Percentiles rank a stretch among this genome's conserved stretches.
Evolutionary conservation across 2,888 invertebrate species (phyloP).

Genomic region (Lithophane leautieri): DNA sequence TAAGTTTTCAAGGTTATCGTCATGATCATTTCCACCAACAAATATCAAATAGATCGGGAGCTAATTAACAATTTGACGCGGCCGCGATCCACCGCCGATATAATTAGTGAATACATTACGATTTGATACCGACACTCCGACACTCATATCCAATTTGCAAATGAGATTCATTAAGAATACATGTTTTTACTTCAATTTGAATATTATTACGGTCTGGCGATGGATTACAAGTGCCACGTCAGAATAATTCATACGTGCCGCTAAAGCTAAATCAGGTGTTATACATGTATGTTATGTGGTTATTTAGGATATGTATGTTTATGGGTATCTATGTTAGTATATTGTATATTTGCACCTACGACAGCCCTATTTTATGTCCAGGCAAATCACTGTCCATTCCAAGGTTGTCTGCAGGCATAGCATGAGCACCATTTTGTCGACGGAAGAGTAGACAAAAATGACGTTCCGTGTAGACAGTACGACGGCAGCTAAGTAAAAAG

Average conservation of each 20-base stretch:
- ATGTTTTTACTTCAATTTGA: constrained; percentile 56
- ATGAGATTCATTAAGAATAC: constrained; percentile 50
- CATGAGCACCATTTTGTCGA: no score
- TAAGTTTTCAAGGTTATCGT: constrained; percentile 1
- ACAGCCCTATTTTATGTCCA: no score
- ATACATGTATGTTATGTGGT: no score
- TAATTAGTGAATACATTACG: constrained; percentile 52
- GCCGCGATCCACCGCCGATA: constrained; percentile 18
- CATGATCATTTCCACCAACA: constrained; percentile 29
- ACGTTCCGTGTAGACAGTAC: no score
- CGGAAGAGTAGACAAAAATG: no score
- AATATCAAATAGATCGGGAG: constrained; percentile 38
- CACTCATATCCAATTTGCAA: constrained; percentile 46
- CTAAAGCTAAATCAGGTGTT: neutral
- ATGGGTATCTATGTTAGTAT: no score
- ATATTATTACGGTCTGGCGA: constrained; percentile 41
- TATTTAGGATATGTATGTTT: no score
- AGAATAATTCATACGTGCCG: constrained; percentile 20
- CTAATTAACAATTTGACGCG: constrained; percentile 53
- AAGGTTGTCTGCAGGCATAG: no score
- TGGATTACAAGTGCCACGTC: constrained; percentile 36
- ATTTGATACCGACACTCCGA: constrained; percentile 39
- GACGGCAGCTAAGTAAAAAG: no score
- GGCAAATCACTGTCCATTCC: no score
- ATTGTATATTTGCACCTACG: no score